Evolutionary conservation across 2,113 vertebrate species (phyloP).

Genomic region (Hiodon alosoides): DNA sequence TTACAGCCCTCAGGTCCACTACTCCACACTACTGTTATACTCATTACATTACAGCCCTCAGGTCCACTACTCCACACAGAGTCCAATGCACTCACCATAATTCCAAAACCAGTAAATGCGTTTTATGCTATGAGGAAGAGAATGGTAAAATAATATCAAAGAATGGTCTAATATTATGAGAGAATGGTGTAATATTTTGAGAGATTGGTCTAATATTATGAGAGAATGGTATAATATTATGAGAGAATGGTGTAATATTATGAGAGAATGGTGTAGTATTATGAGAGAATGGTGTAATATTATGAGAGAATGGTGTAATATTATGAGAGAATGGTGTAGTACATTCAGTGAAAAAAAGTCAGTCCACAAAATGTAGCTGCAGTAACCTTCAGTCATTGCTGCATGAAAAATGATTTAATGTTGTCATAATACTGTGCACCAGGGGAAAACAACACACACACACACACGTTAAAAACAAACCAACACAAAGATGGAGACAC

Average conservation of each 20-base stretch:
- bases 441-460: too few relatives aligned
- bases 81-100: too few relatives aligned
- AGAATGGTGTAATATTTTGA: slow-evolving; percentile 65
- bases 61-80: too few relatives aligned
- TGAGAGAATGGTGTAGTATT: slow-evolving; percentile 63
- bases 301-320: slow-evolving; percentile 64
- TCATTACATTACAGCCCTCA: not conserved
- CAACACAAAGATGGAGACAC: slow-evolving; percentile 60
- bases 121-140: too few relatives aligned
- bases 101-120: too few relatives aligned
- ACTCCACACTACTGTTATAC: not conserved
- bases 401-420: slow-evolving; percentile 56
- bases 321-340: slow-evolving; percentile 65
- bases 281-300: slow-evolving; percentile 65
- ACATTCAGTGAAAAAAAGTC: slow-evolving; percentile 42
- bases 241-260: slow-evolving; percentile 52
- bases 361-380: slow-evolving; percentile 57
- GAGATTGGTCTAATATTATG: slow-evolving; percentile 63
- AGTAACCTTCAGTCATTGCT: slow-evolving; percentile 51
- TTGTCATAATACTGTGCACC: slow-evolving; percentile 69
- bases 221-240: slow-evolving; percentile 64
- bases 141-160: too few relatives aligned
- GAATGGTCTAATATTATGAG: slow-evolving; percentile 56
- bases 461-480: slow-evolving; percentile 53
- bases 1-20: not conserved